Base-by-base conservation (phyloP, 2,113 vertebrate genomes). In the Mus spicilegus region DNA sequence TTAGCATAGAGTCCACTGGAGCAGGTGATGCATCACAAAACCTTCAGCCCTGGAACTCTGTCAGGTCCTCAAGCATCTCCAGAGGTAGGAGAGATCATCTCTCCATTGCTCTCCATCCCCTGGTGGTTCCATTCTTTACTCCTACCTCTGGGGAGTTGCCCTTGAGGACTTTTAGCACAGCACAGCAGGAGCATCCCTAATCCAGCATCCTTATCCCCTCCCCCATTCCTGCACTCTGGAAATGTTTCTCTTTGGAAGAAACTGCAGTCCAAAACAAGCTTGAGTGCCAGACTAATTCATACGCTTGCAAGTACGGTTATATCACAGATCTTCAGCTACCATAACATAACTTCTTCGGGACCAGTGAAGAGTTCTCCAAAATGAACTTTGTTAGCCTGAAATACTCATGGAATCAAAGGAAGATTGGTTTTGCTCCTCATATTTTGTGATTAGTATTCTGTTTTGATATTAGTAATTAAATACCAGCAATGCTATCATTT, bases 401-500 rank as follows among this genome's bases (percentile, higher is more conserved):
- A 20, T 54, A 86, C 70, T 30, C 70, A 46, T 70, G 87, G 39
- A 58, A 92, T 9, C 51, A 77, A 92, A 92, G 28, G 80, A 58
- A 67, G 46, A n/a, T 85, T 51, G 63, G 89, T 91, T 97, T 93
- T 96, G 24, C 42, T 92, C 63, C 97, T 39, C 13, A 97, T 94
- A 97, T 94, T 96, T 87, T 97, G 97, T 90, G 91, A 91, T 39
- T 96, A 96, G 93, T 98, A 92, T 76, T 56, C 90, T 67, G 94
- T 94, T 95, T 97, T 90, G 96, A 97, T 96, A 96, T 97, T 95
- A 93, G 49, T 19, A 36, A 80, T 80, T 87, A 97, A 96, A 97
- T 98, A 94, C 95, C 90, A 96, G 36, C 0, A 42, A 82, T 97
- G 97, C 95, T 97, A 97, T 97, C 72, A 33, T 73, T 98, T 94